phyloP scores from a whole-genome alignment of 30 jellyfish, hydroid and myxozoan genomes.

The Turritopsis dohrnii region DNA sequence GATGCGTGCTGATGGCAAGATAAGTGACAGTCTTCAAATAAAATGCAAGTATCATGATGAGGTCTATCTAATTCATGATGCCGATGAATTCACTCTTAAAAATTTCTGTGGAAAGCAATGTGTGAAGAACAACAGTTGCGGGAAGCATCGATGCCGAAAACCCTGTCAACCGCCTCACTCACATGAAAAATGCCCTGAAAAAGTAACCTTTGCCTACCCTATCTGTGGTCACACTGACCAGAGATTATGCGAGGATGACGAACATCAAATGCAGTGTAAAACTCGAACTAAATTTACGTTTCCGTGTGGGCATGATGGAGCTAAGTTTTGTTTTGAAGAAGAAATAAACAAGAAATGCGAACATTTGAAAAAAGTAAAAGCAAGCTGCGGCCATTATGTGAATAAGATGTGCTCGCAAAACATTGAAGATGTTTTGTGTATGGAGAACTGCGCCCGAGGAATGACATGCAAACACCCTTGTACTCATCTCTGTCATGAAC shows the following conservation, averaged over 20 bases:
- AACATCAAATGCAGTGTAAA: constrained; percentile 2
- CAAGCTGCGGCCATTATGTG: constrained; percentile 35
- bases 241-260: constrained; percentile 34
- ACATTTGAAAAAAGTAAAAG: background rate
- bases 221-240: constrained; percentile 39
- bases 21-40: constrained; percentile 22
- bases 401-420: constrained; percentile 28
- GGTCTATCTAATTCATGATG: constrained; percentile 13
- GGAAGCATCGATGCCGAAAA: constrained; percentile 32
- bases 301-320: constrained; percentile 40
- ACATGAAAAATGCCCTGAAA: constrained; percentile 29
- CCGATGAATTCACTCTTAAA: constrained; percentile 20
- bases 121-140: constrained; percentile 20
- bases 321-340: constrained; percentile 33
- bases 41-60: constrained; percentile 37
- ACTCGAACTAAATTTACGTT: background rate
- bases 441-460: constrained; percentile 25
- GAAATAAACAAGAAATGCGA: background rate
- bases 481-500: constrained; percentile 29
- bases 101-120: constrained; percentile 38
- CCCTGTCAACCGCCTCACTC: constrained; percentile 48
- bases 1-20: background rate
- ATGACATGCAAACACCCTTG: constrained; percentile 16
- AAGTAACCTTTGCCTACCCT: background rate
- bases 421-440: constrained; percentile 33